Evolutionary conservation across 2,113 vertebrate species (phyloP), one percentile per base, ranked within the genome.

Genomic region (Burhinus oedicnemus): DNA sequence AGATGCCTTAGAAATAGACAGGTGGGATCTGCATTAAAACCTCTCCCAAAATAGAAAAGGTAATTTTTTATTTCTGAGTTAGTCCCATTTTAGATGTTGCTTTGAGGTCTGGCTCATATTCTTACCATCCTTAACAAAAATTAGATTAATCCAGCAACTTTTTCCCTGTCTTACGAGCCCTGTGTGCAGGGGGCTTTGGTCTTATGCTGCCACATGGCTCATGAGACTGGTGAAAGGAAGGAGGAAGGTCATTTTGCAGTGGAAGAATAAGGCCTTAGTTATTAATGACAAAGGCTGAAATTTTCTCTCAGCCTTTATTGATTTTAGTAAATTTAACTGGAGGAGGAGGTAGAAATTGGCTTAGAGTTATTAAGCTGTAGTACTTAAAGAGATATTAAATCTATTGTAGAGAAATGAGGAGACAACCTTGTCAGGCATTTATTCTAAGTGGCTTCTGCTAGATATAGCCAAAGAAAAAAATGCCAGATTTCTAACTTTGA

Each of bases 251-350:
- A 51, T 81, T 96, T 54, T 89, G 69, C 57, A 79, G 36, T 65
- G 81, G 36, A 54, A 93, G 74, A 78, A 47, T 45, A 89, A 87
- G 76, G 13, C 79, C 44, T 70, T 47, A 42, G 83, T 89, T 91
- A 81, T 90, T 95, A 86, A 93, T 87, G 90, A 66, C 76, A 89
- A 71, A 92, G 61, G 64, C 89, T 96, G 92, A 93, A 69, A 42
- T 87, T 71, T 95, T 87, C 86, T 84, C 60, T 64, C 61, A 57
- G 23, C 27, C 84, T 61, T 95, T 91, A 97, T 91, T 93, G 91
- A 89, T 96, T 95, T 93, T 85, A 70, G 75, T 69, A 88, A 93
- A 80, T 94, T 80, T 89, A 91, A 76, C 91, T 75, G 62, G 44
- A 79, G 57, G 71, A 66, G 38, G 38, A 92, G 82, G 79, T 54